Evolutionary conservation across 2,888 invertebrate species (phyloP).

Genomic region (Trachelus stipa): DNA sequence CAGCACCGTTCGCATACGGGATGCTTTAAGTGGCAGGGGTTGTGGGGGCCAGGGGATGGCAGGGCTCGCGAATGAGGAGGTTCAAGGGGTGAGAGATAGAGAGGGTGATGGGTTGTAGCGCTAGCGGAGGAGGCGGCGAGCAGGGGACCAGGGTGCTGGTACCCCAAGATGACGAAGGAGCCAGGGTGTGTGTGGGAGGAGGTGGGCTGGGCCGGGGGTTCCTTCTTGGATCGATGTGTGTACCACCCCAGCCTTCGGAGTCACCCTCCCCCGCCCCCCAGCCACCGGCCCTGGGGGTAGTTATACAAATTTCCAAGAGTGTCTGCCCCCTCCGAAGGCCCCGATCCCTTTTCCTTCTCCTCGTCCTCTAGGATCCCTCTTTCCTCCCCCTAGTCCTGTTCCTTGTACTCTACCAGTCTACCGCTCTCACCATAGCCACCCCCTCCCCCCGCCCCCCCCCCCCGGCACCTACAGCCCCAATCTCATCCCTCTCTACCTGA

Average conservation of each 20-base stretch:
- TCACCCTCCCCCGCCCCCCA: constrained; percentile 31
- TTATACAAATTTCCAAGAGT: constrained; percentile 67
- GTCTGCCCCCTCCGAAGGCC: constrained; percentile 49
- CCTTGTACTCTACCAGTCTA: constrained; percentile 27
- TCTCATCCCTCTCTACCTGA: constrained; percentile 25
- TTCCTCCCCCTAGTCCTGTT: constrained; percentile 15
- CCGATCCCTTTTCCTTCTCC: constrained; percentile 26
- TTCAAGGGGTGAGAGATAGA: too few relatives aligned
- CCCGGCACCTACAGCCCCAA: constrained; percentile 16
- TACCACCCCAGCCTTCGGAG: constrained; percentile 40
- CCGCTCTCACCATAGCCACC: too few relatives aligned
- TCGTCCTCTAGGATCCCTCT: constrained; percentile 18
- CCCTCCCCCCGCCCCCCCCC: too few relatives aligned
- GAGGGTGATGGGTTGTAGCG: constrained; percentile 1
- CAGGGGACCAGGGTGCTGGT: constrained; percentile 27
- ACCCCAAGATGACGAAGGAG: constrained; percentile 59
- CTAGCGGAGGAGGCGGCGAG: constrained; percentile 14
- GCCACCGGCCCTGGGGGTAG: constrained; percentile 60
- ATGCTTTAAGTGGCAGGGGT: too few relatives aligned
- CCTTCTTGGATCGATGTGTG: constrained; percentile 63
- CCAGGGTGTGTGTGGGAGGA: constrained; percentile 31
- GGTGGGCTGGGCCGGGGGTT: constrained; percentile 37
- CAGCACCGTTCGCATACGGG: constrained; percentile 32
- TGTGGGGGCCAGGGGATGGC: too few relatives aligned
- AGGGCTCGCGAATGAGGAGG: too few relatives aligned